Conservation (phyloP, 2,888 invertebrate species). For the Philereme vetulata region DNA sequence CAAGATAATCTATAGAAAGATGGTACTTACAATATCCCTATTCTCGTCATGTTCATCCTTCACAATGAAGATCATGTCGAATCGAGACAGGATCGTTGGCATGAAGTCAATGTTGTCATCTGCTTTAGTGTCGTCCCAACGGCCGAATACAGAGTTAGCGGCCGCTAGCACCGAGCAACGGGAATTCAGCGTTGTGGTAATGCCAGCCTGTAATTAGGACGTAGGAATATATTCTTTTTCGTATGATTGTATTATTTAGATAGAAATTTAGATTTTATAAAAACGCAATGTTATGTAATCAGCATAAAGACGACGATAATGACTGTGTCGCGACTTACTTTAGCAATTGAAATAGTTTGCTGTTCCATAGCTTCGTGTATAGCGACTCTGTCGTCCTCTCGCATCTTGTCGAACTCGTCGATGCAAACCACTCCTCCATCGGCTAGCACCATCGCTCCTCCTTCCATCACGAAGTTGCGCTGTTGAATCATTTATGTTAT, state of each 20-base stretch:
- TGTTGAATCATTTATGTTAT: conserved; percentile 54
- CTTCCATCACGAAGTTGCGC: conserved; percentile 98
- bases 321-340: conserved; percentile 83
- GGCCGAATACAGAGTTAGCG: conserved; percentile 98
- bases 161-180: conserved; percentile 99
- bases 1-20: too few species aligned
- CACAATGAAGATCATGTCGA: conserved; percentile 99
- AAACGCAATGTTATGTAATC: background rate
- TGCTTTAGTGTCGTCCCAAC: conserved; percentile 99
- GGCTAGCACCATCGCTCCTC: conserved; percentile 99
- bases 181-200: conserved; percentile 98
- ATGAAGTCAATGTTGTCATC: conserved; percentile 99
- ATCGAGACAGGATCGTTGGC: conserved; percentile 99
- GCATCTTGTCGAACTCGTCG: conserved; percentile 99
- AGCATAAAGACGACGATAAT: too few species aligned
- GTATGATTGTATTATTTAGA: too few species aligned
- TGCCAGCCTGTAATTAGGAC: conserved; percentile 90
- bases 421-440: conserved; percentile 99
- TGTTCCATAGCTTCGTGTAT: conserved; percentile 99
- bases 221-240: too few species aligned
- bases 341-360: conserved; percentile 99
- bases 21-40: conserved; percentile 90
- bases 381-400: conserved; percentile 99
- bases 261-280: too few species aligned
- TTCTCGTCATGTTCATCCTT: conserved; percentile 97